These are phyloP conservation scores for Clepsis dumicolana DNA, from an alignment of 2,888 invertebrate genomes.

Conservation along the genomic window DNA sequence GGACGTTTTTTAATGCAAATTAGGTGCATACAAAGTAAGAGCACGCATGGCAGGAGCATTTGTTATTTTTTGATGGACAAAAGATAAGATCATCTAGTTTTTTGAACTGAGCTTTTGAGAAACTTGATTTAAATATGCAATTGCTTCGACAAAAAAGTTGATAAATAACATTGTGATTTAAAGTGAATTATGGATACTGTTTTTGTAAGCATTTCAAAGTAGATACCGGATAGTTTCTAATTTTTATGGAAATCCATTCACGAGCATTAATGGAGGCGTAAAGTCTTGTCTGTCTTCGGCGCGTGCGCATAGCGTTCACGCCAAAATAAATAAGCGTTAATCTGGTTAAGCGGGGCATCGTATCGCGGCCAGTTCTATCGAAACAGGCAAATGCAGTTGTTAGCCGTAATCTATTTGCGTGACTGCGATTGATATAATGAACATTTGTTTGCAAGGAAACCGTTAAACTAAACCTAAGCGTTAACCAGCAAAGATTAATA, in stretches of 20 bases:
- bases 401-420: conserved; percentile 37
- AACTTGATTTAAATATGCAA: conserved; percentile 26
- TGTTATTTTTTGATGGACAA: conserved; percentile 31
- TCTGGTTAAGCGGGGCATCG: conserved; percentile 50
- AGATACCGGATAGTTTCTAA: conserved; percentile 45
- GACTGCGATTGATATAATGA: conserved; percentile 23
- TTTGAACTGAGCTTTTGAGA: conserved; percentile 11
- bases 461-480: not conserved
- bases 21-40: conserved; percentile 47
- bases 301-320: conserved; percentile 71
- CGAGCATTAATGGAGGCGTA: conserved; percentile 69
- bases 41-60: conserved; percentile 26
- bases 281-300: conserved; percentile 78
- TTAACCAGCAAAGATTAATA: not conserved
- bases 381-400: conserved; percentile 38
- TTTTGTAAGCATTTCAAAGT: not conserved
- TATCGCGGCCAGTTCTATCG: conserved; percentile 38
- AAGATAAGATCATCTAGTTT: conserved; percentile 32
- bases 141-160: not conserved
- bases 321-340: conserved; percentile 81
- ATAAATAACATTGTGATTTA: not conserved
- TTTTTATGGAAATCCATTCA: conserved; percentile 68
- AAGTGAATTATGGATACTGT: conserved; percentile 11
- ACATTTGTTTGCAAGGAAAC: conserved; percentile 12
- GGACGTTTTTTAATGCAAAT: conserved; percentile 49